Base-by-base conservation (phyloP, 2,888 invertebrate species). In the Nephrotoma guestfalica region DNA sequence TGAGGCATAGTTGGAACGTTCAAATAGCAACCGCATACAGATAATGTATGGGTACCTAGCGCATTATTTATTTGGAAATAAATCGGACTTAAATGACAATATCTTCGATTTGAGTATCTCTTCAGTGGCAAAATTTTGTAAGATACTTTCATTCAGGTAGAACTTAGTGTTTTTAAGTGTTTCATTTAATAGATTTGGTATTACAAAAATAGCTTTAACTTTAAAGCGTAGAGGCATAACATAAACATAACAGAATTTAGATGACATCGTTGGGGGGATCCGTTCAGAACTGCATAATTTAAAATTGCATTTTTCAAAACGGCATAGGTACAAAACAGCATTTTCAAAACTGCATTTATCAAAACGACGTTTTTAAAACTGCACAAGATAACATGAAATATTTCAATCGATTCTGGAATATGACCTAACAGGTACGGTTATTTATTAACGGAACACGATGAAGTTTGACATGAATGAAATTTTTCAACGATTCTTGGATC, bases 1-100 rank as follows among this genome's bases (percentile, higher is more conserved):
- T 88, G 87, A 43, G 88, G 88, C 57, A 88, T 86, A 9, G 87
- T 87, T 3, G 88, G 88, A 41, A 88, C 87, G 41, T 9, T 86
- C 43, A 86, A 88, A 84, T 88, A 87, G 41, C 87, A 71, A 83
- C 87, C 87, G 13, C 87, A 87, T 9, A 47, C 11, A 47, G 47
- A 47, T 9, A 47, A 47, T 47, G 47, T 47, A 47, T 47, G 47
- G 47, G 7, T 47, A 11, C 57, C 57, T 7, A 88, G 86, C 4
- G 86, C 47, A 84, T 88, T 88, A 71, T 88, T 88, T 15, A 88
- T 87, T 43, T 87, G 87, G 86, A 86, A 88, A 30, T 88, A 47
- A 41, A 3, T 87, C 18, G 11, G 30, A 13, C 1, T 15, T 40
- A 71, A 86, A 86, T 41, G 18, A 51, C 41, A 83, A 5, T 45